These are phyloP conservation scores for Heteropelma amictum DNA, from an alignment of 2,888 invertebrate species.

Conservation along the genomic window DNA sequence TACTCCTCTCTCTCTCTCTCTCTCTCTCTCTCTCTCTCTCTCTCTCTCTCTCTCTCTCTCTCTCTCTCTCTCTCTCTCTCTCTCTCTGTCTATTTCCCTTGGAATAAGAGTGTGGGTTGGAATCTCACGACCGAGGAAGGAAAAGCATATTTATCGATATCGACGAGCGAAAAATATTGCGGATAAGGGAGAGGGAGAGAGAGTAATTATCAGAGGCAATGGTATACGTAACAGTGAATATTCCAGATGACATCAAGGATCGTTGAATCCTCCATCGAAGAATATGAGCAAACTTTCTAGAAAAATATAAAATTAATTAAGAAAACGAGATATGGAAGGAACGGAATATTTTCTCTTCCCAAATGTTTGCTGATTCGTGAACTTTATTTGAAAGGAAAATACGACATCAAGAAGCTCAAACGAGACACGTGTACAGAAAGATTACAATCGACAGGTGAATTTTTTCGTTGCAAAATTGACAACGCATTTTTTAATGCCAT, in stretches of 20 bases:
- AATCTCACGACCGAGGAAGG: neutral
- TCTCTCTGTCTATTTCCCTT: neutral
- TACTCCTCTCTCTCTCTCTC: neutral
- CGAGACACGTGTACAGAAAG: too few species aligned
- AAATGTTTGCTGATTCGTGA: neutral
- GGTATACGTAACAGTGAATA: neutral
- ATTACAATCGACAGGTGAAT: too few species aligned
- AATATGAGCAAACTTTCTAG: slow-evolving; percentile 33
- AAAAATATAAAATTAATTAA: slow-evolving; percentile 41
- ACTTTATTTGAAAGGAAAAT: neutral
- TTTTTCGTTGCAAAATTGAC: too few species aligned
- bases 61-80: neutral
- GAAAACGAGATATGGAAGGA: slow-evolving; percentile 4
- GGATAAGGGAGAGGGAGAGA: neutral
- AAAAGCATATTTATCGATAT: slow-evolving; percentile 2
- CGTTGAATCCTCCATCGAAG: slow-evolving; percentile 19
- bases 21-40: neutral
- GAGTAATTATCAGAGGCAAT: too few species aligned
- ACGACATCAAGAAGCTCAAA: neutral
- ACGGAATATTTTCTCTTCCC: neutral
- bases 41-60: slow-evolving; percentile 2
- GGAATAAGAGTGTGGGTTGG: neutral
- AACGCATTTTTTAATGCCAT: too few species aligned
- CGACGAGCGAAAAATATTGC: slow-evolving; percentile 8
- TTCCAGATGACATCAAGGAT: slow-evolving; percentile 14